Conservation (phyloP, 2,113 vertebrate species). For the Tragelaphus strepsiceros region DNA sequence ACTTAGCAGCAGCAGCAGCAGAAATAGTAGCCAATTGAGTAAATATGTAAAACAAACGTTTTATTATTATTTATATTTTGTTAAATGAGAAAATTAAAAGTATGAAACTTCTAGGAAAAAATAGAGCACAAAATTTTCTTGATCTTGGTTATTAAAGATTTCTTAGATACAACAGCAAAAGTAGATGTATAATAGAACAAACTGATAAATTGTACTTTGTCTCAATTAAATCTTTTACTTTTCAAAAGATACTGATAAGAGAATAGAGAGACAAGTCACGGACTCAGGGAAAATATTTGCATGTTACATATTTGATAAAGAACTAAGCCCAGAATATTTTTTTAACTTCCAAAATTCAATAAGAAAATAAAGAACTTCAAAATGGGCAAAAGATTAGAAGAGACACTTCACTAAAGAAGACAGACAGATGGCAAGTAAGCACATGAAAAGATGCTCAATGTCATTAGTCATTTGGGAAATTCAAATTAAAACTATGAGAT, state of each 20-base stretch:
- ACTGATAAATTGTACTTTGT: background rate
- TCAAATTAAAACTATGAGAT: background rate
- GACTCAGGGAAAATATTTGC: background rate
- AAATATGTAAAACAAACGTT: background rate
- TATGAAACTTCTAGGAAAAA: background rate
- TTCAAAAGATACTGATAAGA: background rate
- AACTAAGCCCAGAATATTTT: background rate
- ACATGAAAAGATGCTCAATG: background rate
- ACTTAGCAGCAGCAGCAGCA: background rate
- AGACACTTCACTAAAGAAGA: background rate
- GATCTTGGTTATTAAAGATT: background rate
- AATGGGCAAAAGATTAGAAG: background rate
- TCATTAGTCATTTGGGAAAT: background rate
- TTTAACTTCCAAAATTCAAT: background rate
- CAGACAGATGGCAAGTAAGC: background rate
- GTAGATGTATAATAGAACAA: background rate
- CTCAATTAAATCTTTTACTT: background rate
- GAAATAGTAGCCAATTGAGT: background rate
- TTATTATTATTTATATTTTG: background rate
- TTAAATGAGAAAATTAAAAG: background rate
- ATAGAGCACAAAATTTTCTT: background rate
- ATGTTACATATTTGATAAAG: background rate
- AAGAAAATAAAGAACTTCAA: background rate
- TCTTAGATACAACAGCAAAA: background rate
- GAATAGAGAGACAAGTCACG: background rate